phyloP scores from a whole-genome alignment of 2,113 vertebrate genomes.

The Macrotus californicus region DNA sequence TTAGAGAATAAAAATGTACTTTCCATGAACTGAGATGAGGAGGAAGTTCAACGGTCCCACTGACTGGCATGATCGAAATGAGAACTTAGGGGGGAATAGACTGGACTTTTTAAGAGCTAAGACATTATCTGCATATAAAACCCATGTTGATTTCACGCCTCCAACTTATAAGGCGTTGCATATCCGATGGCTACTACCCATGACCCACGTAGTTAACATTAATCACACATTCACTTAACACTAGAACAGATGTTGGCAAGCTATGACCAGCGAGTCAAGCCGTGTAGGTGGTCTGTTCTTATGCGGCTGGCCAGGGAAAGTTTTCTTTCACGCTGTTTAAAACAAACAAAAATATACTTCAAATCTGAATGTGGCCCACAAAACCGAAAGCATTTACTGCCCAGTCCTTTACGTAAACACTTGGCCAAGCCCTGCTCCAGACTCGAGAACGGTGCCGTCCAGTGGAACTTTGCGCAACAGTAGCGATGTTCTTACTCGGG shows the following conservation, averaged over 20 bases:
- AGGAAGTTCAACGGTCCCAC: not conserved
- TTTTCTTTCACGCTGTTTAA: not conserved
- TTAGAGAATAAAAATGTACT: not conserved
- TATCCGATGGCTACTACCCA: not conserved
- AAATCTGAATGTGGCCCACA: not conserved
- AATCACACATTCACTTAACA: not conserved
- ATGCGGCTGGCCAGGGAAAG: not conserved
- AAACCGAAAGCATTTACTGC: not conserved
- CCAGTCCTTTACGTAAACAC: not conserved
- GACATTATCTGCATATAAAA: not conserved
- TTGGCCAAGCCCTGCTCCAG: not conserved
- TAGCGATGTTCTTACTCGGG: not conserved
- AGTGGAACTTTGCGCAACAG: not conserved
- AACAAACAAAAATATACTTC: not conserved
- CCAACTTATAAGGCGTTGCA: not conserved
- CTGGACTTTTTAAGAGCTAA: not conserved
- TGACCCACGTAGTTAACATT: not conserved
- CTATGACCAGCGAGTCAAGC: not conserved
- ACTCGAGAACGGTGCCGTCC: not conserved
- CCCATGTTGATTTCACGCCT: not conserved
- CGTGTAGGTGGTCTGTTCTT: not conserved
- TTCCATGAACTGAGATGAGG: not conserved
- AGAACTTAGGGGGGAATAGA: not conserved
- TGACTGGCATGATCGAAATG: not conserved
- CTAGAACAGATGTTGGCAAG: not conserved